These are phyloP conservation scores for Syngnathus typhle DNA, from an alignment of 2,113 vertebrate genomes.

Conservation along the genomic window DNA sequence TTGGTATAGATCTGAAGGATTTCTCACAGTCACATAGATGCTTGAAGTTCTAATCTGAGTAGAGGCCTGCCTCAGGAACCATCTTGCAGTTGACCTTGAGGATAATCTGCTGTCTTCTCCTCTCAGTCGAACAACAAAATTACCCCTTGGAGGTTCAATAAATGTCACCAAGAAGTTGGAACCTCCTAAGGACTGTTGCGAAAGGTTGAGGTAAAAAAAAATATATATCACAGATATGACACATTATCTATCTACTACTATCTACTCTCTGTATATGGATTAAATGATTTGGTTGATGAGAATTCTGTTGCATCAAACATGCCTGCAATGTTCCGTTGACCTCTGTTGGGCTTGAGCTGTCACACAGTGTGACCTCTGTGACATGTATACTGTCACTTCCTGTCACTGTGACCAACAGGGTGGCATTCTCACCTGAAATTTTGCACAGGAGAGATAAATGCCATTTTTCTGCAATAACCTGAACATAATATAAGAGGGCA, in stretches of 20 bases:
- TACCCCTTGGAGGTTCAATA: slow-evolving; percentile 41
- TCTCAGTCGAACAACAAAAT: slow-evolving; percentile 50
- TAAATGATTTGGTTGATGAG: not conserved
- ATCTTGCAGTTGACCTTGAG: slow-evolving; percentile 6
- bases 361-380: slow-evolving; percentile 50
- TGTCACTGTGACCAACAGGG: slow-evolving; percentile 53
- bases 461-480: not conserved
- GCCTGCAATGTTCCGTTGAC: slow-evolving; percentile 49
- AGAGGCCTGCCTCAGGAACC: slow-evolving; percentile 64
- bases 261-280: too few species aligned
- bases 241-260: too few species aligned
- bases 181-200: slow-evolving; percentile 23
- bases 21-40: slow-evolving; percentile 58
- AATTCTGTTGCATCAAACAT: slow-evolving; percentile 9
- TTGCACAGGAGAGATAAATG: not conserved
- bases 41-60: slow-evolving; percentile 54
- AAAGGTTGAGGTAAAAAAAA: not conserved
- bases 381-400: slow-evolving; percentile 46
- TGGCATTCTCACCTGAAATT: slow-evolving; percentile 54
- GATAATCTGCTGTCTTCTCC: slow-evolving; percentile 36
- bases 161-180: slow-evolving; percentile 53
- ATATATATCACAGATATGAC: not conserved
- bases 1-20: not conserved
- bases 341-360: slow-evolving; percentile 39
- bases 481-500: not conserved